Conservation (phyloP, 2,797 vertebrate genomes). For the Manis crassicaudata region DNA sequence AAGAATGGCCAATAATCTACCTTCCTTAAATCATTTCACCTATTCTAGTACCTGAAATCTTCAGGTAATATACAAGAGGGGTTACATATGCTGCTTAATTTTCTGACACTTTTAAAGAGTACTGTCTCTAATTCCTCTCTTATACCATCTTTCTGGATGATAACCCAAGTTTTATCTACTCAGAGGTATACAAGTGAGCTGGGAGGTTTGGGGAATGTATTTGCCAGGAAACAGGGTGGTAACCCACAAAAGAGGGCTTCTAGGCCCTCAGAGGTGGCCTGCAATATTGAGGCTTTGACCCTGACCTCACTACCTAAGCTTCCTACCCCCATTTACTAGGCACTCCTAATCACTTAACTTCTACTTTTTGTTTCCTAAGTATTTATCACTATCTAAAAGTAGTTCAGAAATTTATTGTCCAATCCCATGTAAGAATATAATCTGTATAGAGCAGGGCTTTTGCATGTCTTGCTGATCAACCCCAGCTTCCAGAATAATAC, state of each 20-base stretch:
- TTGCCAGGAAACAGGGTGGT: background rate
- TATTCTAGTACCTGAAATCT: background rate
- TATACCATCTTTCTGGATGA: constrained; percentile 10
- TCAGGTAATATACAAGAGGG: background rate
- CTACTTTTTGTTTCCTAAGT: constrained; percentile 6
- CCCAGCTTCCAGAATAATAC: constrained; percentile 18
- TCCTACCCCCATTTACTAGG: background rate
- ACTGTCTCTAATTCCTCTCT: constrained; percentile 4
- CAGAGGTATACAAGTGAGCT: background rate
- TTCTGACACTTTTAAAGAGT: background rate
- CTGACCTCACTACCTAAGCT: background rate
- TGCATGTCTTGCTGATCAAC: background rate
- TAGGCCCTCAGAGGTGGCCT: background rate
- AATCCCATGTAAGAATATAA: background rate
- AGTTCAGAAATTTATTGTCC: background rate
- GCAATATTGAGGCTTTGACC: background rate
- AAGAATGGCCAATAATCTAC: background rate
- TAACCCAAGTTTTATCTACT: background rate
- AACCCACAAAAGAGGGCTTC: background rate
- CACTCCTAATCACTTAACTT: background rate
- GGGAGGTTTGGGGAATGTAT: background rate
- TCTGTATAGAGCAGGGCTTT: background rate
- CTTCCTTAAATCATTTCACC: background rate
- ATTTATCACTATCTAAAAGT: background rate
- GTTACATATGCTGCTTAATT: background rate